Conservation (phyloP, 2,113 vertebrate species). For the Loxodonta africana region DNA sequence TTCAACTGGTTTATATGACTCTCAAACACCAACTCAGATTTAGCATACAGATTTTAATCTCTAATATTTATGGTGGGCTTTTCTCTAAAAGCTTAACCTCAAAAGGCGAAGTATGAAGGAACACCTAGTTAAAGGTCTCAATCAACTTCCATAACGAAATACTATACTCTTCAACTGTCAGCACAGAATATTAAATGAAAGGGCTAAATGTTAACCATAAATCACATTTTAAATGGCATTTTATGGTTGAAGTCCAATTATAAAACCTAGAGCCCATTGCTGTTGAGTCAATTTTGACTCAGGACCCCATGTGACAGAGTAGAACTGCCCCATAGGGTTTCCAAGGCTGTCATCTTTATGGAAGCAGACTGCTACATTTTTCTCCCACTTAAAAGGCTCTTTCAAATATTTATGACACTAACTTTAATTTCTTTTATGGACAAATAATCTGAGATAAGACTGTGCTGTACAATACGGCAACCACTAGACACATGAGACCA, state of each 20-base stretch:
- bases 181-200: constrained; percentile 5
- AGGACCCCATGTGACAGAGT: too few relatives aligned
- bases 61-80: constrained; percentile 2
- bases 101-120: constrained; percentile 16
- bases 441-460: neutral
- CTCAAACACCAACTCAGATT: constrained; percentile 55
- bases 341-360: too few relatives aligned
- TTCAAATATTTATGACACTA: neutral
- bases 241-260: neutral
- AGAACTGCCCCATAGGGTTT: too few relatives aligned
- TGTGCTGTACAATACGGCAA: neutral
- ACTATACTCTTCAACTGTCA: neutral
- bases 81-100: constrained; percentile 44
- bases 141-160: neutral
- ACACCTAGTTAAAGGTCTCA: neutral
- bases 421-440: neutral
- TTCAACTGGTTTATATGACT: constrained; percentile 11
- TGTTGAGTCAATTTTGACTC: too few relatives aligned
- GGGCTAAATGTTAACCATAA: neutral
- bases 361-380: too few relatives aligned
- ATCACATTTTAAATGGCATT: neutral
- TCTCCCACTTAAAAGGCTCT: neutral
- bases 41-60: constrained; percentile 61
- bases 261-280: neutral
- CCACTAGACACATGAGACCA: neutral